Percentiles rank a stretch among this genome's conserved stretches.
Evolutionary conservation across 2,797 vertebrate genomes (phyloP).

Genomic region (Leuciscus waleckii): DNA sequence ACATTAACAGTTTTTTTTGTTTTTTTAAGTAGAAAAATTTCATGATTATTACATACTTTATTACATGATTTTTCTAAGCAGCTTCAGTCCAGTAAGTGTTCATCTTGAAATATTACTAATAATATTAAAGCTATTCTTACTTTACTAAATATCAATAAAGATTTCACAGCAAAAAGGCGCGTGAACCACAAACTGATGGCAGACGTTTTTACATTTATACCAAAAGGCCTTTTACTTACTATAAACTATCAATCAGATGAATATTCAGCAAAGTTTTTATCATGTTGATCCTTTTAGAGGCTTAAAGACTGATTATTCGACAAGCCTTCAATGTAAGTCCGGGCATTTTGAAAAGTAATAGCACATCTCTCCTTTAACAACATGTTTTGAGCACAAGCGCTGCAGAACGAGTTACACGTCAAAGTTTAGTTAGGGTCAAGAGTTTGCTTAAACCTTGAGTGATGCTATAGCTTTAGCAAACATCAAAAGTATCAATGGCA

Average conservation of each 20-base stretch:
- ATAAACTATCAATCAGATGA: background rate
- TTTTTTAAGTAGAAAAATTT: no score
- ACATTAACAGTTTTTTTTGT: background rate
- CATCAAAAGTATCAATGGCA: background rate
- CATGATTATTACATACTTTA: no score
- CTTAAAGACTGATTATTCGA: background rate
- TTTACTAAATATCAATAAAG: background rate
- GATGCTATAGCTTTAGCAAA: background rate
- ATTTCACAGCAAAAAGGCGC: background rate
- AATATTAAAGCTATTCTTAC: background rate
- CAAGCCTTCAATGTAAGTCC: background rate
- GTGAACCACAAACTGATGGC: background rate
- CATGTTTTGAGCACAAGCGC: background rate
- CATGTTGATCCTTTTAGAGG: background rate
- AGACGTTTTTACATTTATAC: background rate
- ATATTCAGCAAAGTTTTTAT: background rate
- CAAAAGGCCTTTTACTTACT: background rate
- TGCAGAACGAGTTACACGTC: background rate
- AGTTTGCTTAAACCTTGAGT: background rate
- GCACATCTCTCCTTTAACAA: background rate
- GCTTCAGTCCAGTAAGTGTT: background rate
- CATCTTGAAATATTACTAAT: background rate
- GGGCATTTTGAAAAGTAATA: background rate
- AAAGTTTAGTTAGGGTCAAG: background rate
- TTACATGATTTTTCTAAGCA: background rate